Evolutionary conservation across 2,797 vertebrate genomes (phyloP).

Genomic region (Gallinago nigripennis): DNA sequence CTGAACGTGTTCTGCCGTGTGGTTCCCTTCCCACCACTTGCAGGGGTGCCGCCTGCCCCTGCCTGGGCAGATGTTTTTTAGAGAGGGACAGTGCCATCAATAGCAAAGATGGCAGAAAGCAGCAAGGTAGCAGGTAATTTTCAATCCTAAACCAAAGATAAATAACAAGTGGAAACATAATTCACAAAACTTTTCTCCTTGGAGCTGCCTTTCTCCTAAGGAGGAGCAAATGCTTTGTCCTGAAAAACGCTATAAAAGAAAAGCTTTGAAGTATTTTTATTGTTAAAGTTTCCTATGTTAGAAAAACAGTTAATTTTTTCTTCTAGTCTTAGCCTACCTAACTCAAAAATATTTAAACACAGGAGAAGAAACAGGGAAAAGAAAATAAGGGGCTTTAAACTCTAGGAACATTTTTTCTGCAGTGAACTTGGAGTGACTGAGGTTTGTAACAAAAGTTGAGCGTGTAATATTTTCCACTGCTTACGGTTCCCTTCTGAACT

Average conservation of each 20-base stretch:
- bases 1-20: not conserved
- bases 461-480: conserved; percentile 64
- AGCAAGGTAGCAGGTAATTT: not conserved
- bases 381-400: not conserved
- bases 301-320: not conserved
- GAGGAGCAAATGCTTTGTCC: not conserved
- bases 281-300: not conserved
- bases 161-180: not conserved
- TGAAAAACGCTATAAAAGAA: not conserved
- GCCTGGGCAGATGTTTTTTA: not conserved
- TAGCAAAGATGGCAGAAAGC: not conserved
- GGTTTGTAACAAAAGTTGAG: conserved; percentile 4
- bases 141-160: not conserved
- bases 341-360: not conserved
- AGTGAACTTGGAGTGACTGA: conserved; percentile 29
- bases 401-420: not conserved
- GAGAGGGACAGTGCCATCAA: not conserved
- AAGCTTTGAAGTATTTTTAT: not conserved
- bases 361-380: not conserved
- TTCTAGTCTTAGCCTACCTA: not conserved
- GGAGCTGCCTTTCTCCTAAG: not conserved
- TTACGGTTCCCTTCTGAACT: conserved; percentile 61
- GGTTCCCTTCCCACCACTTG: accelerated
- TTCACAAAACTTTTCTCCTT: not conserved
- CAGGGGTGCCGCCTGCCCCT: not conserved